phyloP scores from a whole-genome alignment of 1,140 invertebrate species.

The Dufourea novaeangliae region DNA sequence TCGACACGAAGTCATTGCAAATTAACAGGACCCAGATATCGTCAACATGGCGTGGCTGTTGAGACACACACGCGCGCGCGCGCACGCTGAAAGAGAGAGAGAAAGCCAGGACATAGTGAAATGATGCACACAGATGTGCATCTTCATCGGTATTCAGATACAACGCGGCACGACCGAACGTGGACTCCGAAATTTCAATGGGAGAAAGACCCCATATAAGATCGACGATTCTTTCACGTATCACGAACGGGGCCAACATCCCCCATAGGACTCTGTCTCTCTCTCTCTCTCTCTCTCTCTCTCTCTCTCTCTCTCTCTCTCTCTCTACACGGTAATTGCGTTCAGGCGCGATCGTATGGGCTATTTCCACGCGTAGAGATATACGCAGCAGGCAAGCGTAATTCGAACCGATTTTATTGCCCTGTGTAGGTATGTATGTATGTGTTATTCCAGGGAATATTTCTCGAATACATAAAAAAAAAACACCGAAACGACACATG shows the following conservation, averaged over 20 bases:
- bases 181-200: conserved; percentile 74
- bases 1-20: no score
- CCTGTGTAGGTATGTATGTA: no score
- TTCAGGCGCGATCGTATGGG: conserved; percentile 47
- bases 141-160: conserved; percentile 73
- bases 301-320: no score
- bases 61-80: no score
- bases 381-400: conserved; percentile 32
- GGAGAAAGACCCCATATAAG: conserved; percentile 18
- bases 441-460: no score
- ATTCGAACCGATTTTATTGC: neutral
- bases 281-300: no score
- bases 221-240: conserved; percentile 70
- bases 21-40: no score
- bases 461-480: no score
- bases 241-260: conserved; percentile 58
- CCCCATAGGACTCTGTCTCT: no score
- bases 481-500: no score
- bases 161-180: conserved; percentile 43
- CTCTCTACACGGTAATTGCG: conserved; percentile 35
- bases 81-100: neutral
- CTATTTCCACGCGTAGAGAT: conserved; percentile 29
- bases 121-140: conserved; percentile 55
- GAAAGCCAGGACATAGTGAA: conserved; percentile 12
- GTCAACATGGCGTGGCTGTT: no score